Evolutionary conservation across 2,888 invertebrate species (phyloP), one percentile per base, ranked within the genome.

Genomic region (Emmelina monodactyla): DNA sequence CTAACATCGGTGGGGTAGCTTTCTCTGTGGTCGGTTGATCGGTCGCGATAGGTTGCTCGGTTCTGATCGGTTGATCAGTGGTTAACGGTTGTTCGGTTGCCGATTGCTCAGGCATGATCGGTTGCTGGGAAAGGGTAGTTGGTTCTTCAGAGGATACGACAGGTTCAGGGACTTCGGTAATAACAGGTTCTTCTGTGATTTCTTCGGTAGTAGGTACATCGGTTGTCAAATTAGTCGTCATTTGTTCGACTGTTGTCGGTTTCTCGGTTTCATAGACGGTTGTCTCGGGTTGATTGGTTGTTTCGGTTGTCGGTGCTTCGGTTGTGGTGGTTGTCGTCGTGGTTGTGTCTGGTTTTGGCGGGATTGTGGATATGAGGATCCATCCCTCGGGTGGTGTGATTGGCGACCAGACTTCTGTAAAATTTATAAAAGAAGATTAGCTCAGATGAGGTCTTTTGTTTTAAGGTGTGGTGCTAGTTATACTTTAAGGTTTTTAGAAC

Each of bases 351-450:
- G 60, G 58, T 53, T 62, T 73, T 32, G 67, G 67, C 40, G 65
- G 57, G 16, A 70, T 56, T 6, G 69, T 66, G 40, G 71, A 69
- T 41, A 80, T 58, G 33, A 87, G 62, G 7, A 88, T 82, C 88
- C 88, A 88, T 7, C 84, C 84, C 46, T 86, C 85, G 6, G 86
- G 84, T 4, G 86, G 83, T 2, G 86, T 86, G 32, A 85, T 80
- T 3, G 87, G 85, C 11, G 83, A 79, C 85, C 85, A 86, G 37
- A 79, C 79, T 60, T 81, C 83, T 81, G 69, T 10, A 69, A 72
- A 42, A 3, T 35, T 33, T 12, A n/a, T n/a, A n/a, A n/a, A n/a
- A n/a, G n/a, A n/a, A n/a, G n/a, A n/a, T n/a, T n/a, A n/a, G n/a
- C n/a, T n/a, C n/a, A n/a, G n/a, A n/a, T n/a, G n/a, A n/a, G n/a